Evolutionary conservation across 2,888 invertebrate species (phyloP).

Genomic region (Trisateles emortualis): DNA sequence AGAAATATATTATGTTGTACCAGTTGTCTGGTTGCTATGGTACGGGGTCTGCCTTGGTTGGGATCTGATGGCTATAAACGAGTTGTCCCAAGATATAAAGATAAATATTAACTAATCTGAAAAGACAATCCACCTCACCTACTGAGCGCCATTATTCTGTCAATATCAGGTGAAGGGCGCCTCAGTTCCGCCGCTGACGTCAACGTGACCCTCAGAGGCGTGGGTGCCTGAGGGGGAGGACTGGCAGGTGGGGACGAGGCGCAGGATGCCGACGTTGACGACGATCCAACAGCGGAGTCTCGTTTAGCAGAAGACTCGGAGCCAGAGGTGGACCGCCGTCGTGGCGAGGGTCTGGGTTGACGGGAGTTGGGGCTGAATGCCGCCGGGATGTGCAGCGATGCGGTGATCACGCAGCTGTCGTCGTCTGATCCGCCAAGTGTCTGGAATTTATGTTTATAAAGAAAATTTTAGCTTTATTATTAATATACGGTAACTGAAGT

Average conservation of each 20-base stretch:
- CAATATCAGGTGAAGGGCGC: conserved; percentile 72
- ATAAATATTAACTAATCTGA: no score
- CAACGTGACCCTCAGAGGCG: conserved; percentile 84
- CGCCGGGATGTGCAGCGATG: conserved; percentile 93
- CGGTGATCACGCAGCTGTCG: conserved; percentile 90
- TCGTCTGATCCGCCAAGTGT: conserved; percentile 88
- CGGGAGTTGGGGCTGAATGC: conserved; percentile 70
- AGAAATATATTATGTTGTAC: no score
- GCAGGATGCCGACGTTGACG: conserved; percentile 69
- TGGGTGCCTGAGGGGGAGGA: conserved; percentile 56
- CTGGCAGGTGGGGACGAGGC: conserved; percentile 76
- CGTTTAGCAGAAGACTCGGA: conserved; percentile 67
- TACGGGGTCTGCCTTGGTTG: no score
- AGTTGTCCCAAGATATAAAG: no score
- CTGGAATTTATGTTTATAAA: no score
- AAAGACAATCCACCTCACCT: conserved; percentile 63
- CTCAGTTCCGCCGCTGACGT: conserved; percentile 87
- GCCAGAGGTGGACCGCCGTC: conserved; percentile 74
- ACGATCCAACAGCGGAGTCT: conserved; percentile 84
- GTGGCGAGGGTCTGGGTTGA: conserved; percentile 62
- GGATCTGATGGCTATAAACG: no score
- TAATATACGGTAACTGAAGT: no score
- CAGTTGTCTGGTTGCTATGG: no score
- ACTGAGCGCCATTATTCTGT: conserved; percentile 70
- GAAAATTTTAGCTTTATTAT: no score